phyloP scores from a whole-genome alignment of 2,888 invertebrate genomes.

The Dicyrtomina minuta region DNA sequence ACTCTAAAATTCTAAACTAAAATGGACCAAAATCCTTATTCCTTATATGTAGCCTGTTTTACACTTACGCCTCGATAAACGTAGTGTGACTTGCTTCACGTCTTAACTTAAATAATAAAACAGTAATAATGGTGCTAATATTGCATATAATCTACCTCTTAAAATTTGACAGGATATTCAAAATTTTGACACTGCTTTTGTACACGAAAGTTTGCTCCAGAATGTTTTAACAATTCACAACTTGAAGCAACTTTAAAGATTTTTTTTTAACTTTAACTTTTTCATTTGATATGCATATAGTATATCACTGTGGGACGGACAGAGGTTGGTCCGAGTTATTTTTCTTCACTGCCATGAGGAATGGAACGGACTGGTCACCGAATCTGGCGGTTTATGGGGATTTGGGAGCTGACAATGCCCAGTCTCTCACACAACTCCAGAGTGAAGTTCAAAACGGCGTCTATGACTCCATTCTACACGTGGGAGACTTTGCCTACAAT shows the following conservation, averaged over 20 bases:
- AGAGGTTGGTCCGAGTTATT: constrained; percentile 81
- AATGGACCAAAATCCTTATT: no score
- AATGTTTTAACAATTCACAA: no score
- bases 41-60: no score
- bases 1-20: no score
- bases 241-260: background rate
- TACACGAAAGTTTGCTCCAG: no score
- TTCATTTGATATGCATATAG: constrained; percentile 57
- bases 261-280: background rate
- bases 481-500: constrained; percentile 94
- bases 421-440: constrained; percentile 79
- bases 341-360: constrained; percentile 71
- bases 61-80: no score
- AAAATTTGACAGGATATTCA: no score
- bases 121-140: no score
- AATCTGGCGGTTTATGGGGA: constrained; percentile 87
- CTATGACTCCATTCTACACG: constrained; percentile 86
- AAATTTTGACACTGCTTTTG: no score
- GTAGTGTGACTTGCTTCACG: no score
- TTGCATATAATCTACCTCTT: no score
- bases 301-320: constrained; percentile 77
- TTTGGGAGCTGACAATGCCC: constrained; percentile 89
- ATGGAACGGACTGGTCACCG: constrained; percentile 72
- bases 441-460: constrained; percentile 75
- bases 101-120: no score